Base-by-base conservation (phyloP, 2,113 vertebrate species). In the Ceyx margarethae region DNA sequence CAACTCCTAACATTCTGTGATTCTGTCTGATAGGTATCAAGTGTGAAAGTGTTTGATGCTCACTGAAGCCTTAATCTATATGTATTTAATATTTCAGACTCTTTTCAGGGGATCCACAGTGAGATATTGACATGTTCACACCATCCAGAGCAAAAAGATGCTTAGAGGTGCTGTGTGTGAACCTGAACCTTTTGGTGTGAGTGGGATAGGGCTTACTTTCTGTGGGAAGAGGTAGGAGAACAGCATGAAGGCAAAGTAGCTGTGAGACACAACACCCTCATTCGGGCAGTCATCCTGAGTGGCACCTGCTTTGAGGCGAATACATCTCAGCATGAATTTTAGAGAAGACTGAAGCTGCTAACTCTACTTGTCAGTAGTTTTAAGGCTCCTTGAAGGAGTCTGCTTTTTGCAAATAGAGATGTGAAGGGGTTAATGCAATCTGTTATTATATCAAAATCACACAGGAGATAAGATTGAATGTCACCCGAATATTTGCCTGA, bases 361-460 rank as follows among this genome's bases (percentile, higher is more conserved):
- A 48, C 8, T 68, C 13, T 31, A 21, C 15, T 74, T 61, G 5
- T 65, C 37, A 77, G 21, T 45, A 37, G 19, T 42, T 92, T 51
- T 60, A 75, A 79, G 31, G 37, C 10, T 89, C 11, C 64, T 50
- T 46, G 14, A 79, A 76, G 43, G 43, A 62, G 17, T 45, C 5
- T 6, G 19, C 8, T 15, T 73, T 89, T 83, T 77, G 40, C 40
- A 72, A 80, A 50, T 25, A 65, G n/a, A 77, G 53, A 56, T 5
- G 2, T 84, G 68, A 75, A 92, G 7, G 40, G 26, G 43, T 92
- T 84, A 91, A 90, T 64, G 11, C 35, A 72, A 65, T 13, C 87
- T 77, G 29, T 81, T 86, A 43, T 82, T 83, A 51, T 86, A 89
- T 67, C 57, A 89, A 84, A 93, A 93, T 86, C 84, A 81, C 61